Evolutionary conservation across 2,888 invertebrate genomes (phyloP).

Genomic region (Antheraea yamamai): DNA sequence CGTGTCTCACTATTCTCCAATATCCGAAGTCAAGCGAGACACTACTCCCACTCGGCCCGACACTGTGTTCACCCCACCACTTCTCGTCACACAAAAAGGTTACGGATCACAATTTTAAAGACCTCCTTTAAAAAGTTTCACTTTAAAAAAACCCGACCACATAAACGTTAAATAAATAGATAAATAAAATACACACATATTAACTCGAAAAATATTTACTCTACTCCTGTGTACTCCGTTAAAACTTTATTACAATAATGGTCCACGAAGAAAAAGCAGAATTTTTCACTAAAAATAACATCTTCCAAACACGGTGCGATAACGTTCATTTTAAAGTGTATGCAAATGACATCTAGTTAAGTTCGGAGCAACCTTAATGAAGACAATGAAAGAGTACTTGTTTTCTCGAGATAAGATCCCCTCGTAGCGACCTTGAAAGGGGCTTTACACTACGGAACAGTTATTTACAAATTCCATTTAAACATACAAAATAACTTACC

Average conservation of each 20-base stretch:
- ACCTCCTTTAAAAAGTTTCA: no score
- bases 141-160: no score
- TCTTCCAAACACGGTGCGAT: neutral
- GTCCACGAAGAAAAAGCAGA: neutral
- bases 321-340: constrained; percentile 33
- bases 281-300: neutral
- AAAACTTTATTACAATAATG: neutral
- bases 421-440: neutral
- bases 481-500: neutral
- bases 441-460: neutral
- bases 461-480: neutral
- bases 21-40: no score
- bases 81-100: no score
- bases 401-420: constrained; percentile 21
- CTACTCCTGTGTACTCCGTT: no score
- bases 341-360: constrained; percentile 42
- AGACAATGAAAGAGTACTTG: constrained; percentile 33
- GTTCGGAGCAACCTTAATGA: constrained; percentile 37
- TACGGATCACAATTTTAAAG: no score
- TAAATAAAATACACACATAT: no score
- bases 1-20: no score
- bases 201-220: no score
- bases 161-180: no score
- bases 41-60: no score
- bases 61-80: no score